A percentile compares a stretch with the other conserved stretches of the same genome.
Conservation (phyloP, 2,113 vertebrate species). For the Phylloscopus whistleri region DNA sequence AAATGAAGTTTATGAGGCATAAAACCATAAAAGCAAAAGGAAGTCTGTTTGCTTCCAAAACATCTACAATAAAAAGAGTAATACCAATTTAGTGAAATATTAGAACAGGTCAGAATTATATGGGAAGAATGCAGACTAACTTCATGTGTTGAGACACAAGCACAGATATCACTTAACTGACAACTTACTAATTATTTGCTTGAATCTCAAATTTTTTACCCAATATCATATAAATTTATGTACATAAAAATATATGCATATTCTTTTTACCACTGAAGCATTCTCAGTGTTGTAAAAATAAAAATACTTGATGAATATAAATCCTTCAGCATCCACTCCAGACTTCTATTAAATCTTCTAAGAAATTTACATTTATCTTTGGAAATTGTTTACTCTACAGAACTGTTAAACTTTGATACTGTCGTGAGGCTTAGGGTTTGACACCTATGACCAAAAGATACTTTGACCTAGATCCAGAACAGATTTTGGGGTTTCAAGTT, state of each 20-base stretch:
- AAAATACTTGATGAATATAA: background rate
- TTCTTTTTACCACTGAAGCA: background rate
- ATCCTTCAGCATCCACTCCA: background rate
- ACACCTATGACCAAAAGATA: background rate
- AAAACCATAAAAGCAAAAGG: slow-evolving; percentile 23
- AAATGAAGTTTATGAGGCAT: background rate
- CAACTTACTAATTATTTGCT: slow-evolving; percentile 1
- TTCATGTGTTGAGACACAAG: background rate
- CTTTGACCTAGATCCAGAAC: background rate
- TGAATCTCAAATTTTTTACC: background rate
- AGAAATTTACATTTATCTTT: background rate
- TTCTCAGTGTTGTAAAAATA: background rate
- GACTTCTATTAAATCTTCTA: background rate
- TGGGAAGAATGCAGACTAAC: slow-evolving; percentile 10
- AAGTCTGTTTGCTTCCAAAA: slow-evolving; percentile 21
- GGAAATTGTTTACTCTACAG: background rate
- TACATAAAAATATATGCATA: background rate
- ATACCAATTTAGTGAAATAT: background rate
- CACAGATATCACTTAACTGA: background rate
- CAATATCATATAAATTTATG: background rate
- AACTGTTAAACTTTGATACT: background rate
- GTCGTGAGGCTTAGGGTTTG: background rate
- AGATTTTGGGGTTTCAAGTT: background rate
- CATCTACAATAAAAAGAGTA: background rate
- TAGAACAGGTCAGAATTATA: slow-evolving; percentile 17